Base-by-base conservation (phyloP, 2,888 invertebrate genomes). In the Drosophila tanythrix region DNA sequence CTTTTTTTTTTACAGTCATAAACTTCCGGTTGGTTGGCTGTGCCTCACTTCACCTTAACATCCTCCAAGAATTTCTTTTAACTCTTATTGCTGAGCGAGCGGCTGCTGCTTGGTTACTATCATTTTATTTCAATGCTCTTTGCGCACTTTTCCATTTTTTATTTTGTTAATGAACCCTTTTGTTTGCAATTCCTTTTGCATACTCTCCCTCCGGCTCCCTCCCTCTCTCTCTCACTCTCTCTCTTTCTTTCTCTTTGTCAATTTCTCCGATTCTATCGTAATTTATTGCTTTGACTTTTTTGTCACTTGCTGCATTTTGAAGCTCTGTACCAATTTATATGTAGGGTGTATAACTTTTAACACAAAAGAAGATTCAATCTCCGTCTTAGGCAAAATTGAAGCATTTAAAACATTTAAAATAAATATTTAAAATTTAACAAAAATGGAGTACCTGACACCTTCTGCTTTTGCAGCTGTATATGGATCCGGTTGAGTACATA, bases 161-260 rank as follows among this genome's bases (percentile, higher is more conserved):
- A 84, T 82, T 89, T 80, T 89, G 88, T 89, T 88, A 85, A 88
- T 85, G 85, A 85, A 89, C 82, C 78, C 82, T 88, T 80, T 89
- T 89, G 85, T 85, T 83, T 72, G 79, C 75, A 78, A 76, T 83
- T 74, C 71, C 87, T 82, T 46, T 73, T 68, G 70, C 78, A 71
- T 63, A 65, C 50, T 60, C 11, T 25, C 11, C 33, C 11, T 25
- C 13, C 7, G 21, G 3, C 21, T 7, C 2, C 46, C 13, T 3
- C 3, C 3, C 8, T 21, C n/a, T n/a, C n/a, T n/a, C n/a, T n/a
- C n/a, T n/a, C n/a, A n/a, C 13, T 27, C n/a, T n/a, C 11, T 8
- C 52, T 61, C 13, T n/a, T 29, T 43, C 2, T 48, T 13, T 31
- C 7, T 4, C 21, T 35, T 33, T 25, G 21, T 50, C 4, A 29